These are phyloP conservation scores for Taxidea taxus DNA, from an alignment of 2,113 vertebrate genomes.

Conservation along the genomic window DNA sequence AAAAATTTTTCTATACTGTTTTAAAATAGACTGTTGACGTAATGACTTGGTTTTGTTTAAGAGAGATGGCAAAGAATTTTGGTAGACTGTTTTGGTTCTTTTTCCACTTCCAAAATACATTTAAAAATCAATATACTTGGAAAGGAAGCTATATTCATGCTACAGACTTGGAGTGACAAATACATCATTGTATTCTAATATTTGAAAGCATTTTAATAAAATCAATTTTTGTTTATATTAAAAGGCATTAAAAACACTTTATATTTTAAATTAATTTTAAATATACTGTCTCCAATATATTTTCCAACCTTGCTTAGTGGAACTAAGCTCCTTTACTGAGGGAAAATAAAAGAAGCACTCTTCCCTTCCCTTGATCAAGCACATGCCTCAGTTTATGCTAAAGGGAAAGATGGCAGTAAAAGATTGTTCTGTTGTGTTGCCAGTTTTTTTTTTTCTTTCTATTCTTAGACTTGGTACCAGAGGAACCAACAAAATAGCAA, in stretches of 20 bases:
- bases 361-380: background rate
- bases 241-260: constrained; percentile 37
- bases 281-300: background rate
- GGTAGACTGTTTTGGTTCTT: constrained; percentile 46
- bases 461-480: background rate
- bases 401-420: background rate
- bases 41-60: background rate
- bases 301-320: background rate
- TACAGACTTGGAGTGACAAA: constrained; percentile 90
- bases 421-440: background rate
- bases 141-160: constrained; percentile 75
- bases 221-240: constrained; percentile 31
- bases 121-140: constrained; percentile 58
- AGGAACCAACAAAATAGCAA: constrained; percentile 24
- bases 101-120: constrained; percentile 62
- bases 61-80: constrained; percentile 43
- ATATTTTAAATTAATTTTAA: constrained; percentile 49
- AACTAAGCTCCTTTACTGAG: background rate
- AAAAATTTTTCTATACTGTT: background rate
- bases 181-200: constrained; percentile 91
- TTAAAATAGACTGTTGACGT: constrained; percentile 7
- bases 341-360: background rate
- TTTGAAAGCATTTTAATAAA: constrained; percentile 66
- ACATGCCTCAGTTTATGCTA: background rate
- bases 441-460: background rate